Conservation (phyloP, 2,797 vertebrate species). For the Mastacembelus armatus region DNA sequence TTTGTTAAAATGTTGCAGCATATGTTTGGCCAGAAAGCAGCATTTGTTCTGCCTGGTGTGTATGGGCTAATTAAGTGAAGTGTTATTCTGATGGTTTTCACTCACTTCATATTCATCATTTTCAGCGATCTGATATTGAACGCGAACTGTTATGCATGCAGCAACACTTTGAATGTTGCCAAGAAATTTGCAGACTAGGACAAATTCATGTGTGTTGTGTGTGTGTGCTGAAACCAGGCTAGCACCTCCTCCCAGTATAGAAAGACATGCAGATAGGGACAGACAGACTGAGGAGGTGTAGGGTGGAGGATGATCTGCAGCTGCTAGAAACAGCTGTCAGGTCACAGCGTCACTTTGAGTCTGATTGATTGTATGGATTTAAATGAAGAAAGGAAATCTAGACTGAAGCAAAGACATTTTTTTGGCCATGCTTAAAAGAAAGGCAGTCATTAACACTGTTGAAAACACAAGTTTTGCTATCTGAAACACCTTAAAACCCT, state of each 20-base stretch:
- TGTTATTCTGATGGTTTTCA: slow-evolving; percentile 84
- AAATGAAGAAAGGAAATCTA: neutral
- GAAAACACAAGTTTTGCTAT: too few relatives aligned
- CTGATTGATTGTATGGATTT: slow-evolving; percentile 4
- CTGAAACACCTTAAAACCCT: too few relatives aligned
- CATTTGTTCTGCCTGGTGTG: slow-evolving; percentile 80
- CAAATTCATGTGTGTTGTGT: slow-evolving; percentile 57
- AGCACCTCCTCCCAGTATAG: slow-evolving; percentile 55
- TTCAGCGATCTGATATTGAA: slow-evolving; percentile 81
- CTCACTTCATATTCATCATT: slow-evolving; percentile 84
- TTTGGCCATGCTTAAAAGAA: neutral
- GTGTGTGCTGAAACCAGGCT: slow-evolving; percentile 39
- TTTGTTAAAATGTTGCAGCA: slow-evolving; percentile 61
- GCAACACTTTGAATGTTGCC: slow-evolving; percentile 85
- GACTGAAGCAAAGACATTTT: neutral
- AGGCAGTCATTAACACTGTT: neutral
- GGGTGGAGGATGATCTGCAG: slow-evolving; percentile 34
- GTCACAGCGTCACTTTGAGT: slow-evolving; percentile 25
- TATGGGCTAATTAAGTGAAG: slow-evolving; percentile 83
- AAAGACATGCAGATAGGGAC: slow-evolving; percentile 34
- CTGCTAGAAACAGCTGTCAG: slow-evolving; percentile 55
- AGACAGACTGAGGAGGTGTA: slow-evolving; percentile 8
- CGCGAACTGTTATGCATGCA: slow-evolving; percentile 83
- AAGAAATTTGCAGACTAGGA: slow-evolving; percentile 79
- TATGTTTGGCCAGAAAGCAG: slow-evolving; percentile 74